A percentile compares a stretch with the other conserved stretches of the same genome.
Evolutionary conservation across 2,888 invertebrate species (phyloP).

Genomic region (Dysmachus trigonus): DNA sequence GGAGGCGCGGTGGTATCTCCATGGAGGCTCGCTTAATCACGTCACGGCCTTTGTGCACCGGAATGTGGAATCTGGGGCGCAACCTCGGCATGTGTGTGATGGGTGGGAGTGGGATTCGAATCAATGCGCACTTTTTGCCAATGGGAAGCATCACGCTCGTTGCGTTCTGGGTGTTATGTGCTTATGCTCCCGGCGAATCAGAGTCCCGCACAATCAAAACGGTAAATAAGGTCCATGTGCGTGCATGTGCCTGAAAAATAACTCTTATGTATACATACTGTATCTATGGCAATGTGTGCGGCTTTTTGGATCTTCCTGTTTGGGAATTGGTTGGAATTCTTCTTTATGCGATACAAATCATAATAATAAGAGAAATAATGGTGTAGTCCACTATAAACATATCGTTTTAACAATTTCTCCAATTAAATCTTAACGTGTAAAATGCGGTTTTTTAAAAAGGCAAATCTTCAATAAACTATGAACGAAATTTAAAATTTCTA

Average conservation of each 20-base stretch:
- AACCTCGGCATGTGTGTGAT: background rate
- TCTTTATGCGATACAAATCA: background rate
- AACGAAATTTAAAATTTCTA: too few species aligned
- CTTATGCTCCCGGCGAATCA: slow-evolving; percentile 13
- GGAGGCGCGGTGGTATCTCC: background rate
- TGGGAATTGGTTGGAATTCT: background rate
- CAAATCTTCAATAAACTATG: too few species aligned
- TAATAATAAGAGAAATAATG: background rate
- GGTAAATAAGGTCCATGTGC: background rate
- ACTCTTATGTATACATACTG: background rate
- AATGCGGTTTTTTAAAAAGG: too few species aligned
- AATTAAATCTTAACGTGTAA: too few species aligned
- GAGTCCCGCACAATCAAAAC: background rate
- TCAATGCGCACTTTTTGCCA: slow-evolving; percentile 17
- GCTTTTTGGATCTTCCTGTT: background rate
- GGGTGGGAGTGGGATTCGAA: slow-evolving; percentile 24
- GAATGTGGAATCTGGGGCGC: background rate
- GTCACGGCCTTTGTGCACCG: background rate
- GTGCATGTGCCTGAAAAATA: background rate
- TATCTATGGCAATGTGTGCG: too few species aligned
- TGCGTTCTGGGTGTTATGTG: slow-evolving; percentile 3
- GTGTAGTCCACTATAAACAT: too few species aligned
- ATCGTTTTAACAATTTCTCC: too few species aligned
- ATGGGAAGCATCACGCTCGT: background rate
- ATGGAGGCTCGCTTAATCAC: background rate